A percentile compares a stretch with the other conserved stretches of the same genome.
Evolutionary conservation across 2,797 vertebrate genomes (phyloP).

Genomic region (Meda fulgida): DNA sequence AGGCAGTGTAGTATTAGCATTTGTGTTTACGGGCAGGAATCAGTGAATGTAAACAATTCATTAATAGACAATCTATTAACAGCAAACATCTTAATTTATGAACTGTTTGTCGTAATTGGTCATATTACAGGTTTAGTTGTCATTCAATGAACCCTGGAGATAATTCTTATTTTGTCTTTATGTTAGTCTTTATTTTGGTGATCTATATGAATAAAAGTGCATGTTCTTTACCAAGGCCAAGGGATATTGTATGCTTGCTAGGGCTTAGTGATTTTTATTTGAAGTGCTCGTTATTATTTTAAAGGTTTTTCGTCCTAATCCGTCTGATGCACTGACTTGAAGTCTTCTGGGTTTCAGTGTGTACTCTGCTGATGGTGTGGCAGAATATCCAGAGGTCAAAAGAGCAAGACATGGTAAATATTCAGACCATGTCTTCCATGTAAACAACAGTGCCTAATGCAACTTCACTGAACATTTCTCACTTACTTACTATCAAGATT

Average conservation of each 20-base stretch:
- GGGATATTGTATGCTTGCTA: neutral
- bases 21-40: neutral
- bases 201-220: neutral
- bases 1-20: neutral
- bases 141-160: neutral
- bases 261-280: neutral
- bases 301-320: neutral
- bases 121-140: neutral
- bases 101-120: neutral
- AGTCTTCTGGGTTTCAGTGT: conserved; percentile 67
- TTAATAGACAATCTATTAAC: neutral
- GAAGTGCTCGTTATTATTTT: neutral
- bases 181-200: too few species aligned
- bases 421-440: neutral
- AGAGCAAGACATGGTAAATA: conserved; percentile 74
- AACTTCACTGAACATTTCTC: neutral
- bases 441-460: neutral
- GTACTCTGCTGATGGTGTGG: conserved; percentile 70
- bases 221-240: neutral
- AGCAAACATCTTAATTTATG: neutral
- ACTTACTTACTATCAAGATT: neutral
- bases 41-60: neutral
- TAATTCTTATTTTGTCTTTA: too few species aligned
- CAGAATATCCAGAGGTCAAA: conserved; percentile 74
- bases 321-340: neutral